A percentile compares a stretch with the other conserved stretches of the same genome.
phyloP scores from a whole-genome alignment of 2,797 vertebrate genomes.

The Ibycter americanus region DNA sequence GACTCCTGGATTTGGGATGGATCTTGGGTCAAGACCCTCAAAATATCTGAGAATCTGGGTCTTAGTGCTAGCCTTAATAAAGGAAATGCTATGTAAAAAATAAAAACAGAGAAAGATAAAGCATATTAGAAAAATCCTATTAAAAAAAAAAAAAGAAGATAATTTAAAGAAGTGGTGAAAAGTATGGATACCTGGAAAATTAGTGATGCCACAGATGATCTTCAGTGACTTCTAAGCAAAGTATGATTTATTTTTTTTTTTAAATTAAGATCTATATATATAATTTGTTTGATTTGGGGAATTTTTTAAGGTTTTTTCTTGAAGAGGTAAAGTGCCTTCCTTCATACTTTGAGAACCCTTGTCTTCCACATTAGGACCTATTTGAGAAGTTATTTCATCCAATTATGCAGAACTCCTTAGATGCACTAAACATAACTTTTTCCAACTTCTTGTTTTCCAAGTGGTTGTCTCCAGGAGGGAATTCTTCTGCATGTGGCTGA shows the following conservation, averaged over 20 bases:
- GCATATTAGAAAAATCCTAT: background rate
- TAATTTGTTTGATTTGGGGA: background rate
- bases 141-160: background rate
- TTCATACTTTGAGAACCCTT: background rate
- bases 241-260: too few species aligned
- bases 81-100: background rate
- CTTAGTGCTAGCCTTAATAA: background rate
- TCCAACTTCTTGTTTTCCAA: background rate
- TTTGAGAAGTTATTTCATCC: background rate
- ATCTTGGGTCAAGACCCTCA: background rate
- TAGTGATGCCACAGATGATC: background rate
- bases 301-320: accelerated
- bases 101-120: background rate
- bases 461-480: background rate
- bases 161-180: background rate
- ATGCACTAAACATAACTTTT: background rate
- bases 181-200: background rate
- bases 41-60: background rate
- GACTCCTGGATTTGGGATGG: background rate
- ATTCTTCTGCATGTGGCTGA: background rate
- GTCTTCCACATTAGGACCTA: background rate
- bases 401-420: background rate
- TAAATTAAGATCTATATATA: too few species aligned
- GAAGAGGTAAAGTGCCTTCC: background rate
- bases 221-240: background rate